phyloP scores from a whole-genome alignment of 2,888 invertebrate genomes.

The Sphinx pinastri region DNA sequence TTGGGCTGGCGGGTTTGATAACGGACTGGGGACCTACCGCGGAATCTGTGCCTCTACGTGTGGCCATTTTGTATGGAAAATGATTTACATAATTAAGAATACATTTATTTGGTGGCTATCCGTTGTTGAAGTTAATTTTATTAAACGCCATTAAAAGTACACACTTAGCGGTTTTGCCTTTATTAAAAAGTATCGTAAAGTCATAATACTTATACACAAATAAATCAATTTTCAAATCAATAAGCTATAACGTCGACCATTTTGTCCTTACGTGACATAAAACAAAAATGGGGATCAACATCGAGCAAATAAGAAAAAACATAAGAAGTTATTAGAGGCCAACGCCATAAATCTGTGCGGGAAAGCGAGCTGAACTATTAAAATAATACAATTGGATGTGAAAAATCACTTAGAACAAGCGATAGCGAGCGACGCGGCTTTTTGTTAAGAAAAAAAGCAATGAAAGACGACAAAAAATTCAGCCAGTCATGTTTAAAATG shows the following conservation, averaged over 20 bases:
- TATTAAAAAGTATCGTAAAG: neutral
- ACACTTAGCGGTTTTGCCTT: neutral
- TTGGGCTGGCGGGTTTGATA: neutral
- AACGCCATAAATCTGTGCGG: slow-evolving; percentile 30
- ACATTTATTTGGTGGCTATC: neutral
- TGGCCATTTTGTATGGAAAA: neutral
- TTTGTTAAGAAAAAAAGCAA: slow-evolving; percentile 46
- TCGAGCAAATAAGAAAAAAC: neutral
- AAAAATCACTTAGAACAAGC: slow-evolving; percentile 46
- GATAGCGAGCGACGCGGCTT: slow-evolving; percentile 24
- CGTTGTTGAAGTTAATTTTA: neutral
- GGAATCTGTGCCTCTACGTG: neutral
- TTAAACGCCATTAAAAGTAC: neutral
- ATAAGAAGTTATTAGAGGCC: slow-evolving; percentile 8
- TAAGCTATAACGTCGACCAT: neutral
- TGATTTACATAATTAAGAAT: neutral
- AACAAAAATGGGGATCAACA: neutral
- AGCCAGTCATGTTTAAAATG: slow-evolving; percentile 50
- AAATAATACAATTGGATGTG: slow-evolving; percentile 46
- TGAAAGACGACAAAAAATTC: slow-evolving; percentile 33
- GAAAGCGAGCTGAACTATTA: slow-evolving; percentile 29
- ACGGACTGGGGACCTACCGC: slow-evolving; percentile 9
- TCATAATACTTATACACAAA: neutral
- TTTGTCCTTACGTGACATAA: neutral
- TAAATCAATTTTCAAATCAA: slow-evolving; percentile 1